phyloP scores from a whole-genome alignment of 2,797 vertebrate species.

The Peromyscus eremicus region DNA sequence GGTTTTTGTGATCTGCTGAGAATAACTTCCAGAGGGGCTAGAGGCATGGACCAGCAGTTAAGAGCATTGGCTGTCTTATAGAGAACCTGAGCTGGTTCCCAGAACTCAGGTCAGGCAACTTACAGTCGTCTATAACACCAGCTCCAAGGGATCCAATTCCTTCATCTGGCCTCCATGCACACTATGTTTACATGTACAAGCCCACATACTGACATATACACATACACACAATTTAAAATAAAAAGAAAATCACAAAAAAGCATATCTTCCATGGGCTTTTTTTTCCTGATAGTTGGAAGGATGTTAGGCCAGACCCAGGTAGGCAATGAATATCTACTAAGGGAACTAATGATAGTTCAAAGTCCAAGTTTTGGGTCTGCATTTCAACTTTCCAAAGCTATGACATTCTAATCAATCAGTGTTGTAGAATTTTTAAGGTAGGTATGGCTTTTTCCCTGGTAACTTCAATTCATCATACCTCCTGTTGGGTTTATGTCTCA shows the following conservation, averaged over 20 bases:
- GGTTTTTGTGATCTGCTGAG: not conserved
- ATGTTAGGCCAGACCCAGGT: not conserved
- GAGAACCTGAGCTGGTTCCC: not conserved
- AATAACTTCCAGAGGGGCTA: not conserved
- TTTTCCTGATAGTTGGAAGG: not conserved
- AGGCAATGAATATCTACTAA: not conserved
- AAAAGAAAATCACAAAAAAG: not conserved
- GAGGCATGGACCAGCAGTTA: not conserved
- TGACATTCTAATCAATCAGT: too few relatives aligned
- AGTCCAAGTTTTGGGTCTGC: not conserved
- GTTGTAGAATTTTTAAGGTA: not conserved
- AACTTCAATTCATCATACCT: not conserved
- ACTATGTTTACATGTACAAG: not conserved
- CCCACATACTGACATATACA: not conserved
- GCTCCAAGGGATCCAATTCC: not conserved
- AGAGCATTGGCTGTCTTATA: not conserved
- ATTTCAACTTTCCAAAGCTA: not conserved
- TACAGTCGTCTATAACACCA: not conserved
- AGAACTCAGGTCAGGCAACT: not conserved
- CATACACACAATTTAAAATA: not conserved
- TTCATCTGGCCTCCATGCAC: not conserved
- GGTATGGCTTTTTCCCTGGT: not conserved
- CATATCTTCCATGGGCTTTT: too few relatives aligned
- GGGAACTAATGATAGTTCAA: not conserved
- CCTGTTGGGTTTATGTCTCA: too few relatives aligned